Percentiles rank a stretch among this genome's conserved stretches.
Evolutionary conservation across 35 echinoderm and acorn worm species (phyloP).

Genomic region (Diadema setosum): DNA sequence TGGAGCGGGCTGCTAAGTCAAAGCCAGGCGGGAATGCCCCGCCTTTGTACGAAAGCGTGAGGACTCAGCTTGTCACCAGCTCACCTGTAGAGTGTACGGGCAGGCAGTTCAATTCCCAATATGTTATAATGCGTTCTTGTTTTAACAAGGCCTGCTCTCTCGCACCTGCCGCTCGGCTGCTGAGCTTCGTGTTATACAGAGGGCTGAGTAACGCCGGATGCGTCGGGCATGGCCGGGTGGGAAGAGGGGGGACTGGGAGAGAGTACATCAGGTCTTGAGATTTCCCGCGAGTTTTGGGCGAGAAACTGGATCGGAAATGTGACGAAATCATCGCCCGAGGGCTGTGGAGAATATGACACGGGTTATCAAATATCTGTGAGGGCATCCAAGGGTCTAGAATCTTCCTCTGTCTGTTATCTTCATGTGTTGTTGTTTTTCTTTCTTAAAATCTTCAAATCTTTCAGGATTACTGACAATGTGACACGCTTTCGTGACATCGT

Average conservation of each 20-base stretch:
- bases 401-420: no score
- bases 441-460: no score
- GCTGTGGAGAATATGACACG: constrained; percentile 10
- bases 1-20: background rate
- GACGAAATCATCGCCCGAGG: constrained; percentile 20
- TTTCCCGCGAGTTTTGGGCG: constrained; percentile 14
- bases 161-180: no score
- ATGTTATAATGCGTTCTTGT: no score
- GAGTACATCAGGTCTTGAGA: no score
- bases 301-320: constrained; percentile 26
- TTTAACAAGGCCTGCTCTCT: no score
- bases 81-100: no score
- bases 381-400: background rate
- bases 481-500: no score
- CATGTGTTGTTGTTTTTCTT: no score
- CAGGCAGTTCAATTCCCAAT: no score
- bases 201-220: background rate
- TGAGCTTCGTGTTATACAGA: background rate
- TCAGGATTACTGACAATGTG: no score
- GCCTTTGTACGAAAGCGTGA: background rate
- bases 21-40: background rate
- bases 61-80: no score
- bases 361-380: background rate
- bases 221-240: background rate
- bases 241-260: background rate